These are phyloP conservation scores for Sycophaga agraensis DNA, from an alignment of 1,140 invertebrate species.

Conservation along the genomic window DNA sequence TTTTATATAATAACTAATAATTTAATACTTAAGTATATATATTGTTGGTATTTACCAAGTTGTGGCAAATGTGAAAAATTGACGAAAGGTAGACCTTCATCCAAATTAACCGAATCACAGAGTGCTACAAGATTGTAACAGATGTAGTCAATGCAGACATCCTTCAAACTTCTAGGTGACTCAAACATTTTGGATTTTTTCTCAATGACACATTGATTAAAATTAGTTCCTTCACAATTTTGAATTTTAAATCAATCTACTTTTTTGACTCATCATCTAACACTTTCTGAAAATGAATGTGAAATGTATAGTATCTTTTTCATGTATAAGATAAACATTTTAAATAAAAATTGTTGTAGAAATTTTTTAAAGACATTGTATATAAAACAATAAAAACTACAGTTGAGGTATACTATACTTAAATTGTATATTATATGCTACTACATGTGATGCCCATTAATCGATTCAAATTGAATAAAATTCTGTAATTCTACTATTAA, in stretches of 20 bases:
- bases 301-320: too few relatives aligned
- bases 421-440: too few relatives aligned
- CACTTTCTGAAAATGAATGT: constrained; percentile 22
- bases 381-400: too few relatives aligned
- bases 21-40: not conserved
- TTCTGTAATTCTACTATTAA: too few relatives aligned
- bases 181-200: constrained; percentile 62
- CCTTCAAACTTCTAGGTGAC: constrained; percentile 65
- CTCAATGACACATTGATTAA: constrained; percentile 25
- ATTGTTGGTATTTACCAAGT: not conserved
- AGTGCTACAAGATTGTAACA: constrained; percentile 68
- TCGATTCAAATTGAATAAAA: too few relatives aligned
- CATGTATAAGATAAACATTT: too few relatives aligned
- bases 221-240: constrained; percentile 2
- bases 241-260: not conserved
- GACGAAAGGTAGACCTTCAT: constrained; percentile 33
- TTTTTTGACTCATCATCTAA: not conserved
- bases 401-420: too few relatives aligned
- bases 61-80: too few relatives aligned
- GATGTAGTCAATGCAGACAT: constrained; percentile 70
- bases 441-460: too few relatives aligned
- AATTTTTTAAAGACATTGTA: too few relatives aligned
- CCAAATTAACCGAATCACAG: constrained; percentile 56
- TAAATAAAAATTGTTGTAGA: too few relatives aligned
- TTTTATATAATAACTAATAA: not conserved